Percentiles rank a stretch among this genome's conserved stretches.
phyloP scores from a whole-genome alignment of 2,797 vertebrate species.

The Sebastes trivittatus region DNA sequence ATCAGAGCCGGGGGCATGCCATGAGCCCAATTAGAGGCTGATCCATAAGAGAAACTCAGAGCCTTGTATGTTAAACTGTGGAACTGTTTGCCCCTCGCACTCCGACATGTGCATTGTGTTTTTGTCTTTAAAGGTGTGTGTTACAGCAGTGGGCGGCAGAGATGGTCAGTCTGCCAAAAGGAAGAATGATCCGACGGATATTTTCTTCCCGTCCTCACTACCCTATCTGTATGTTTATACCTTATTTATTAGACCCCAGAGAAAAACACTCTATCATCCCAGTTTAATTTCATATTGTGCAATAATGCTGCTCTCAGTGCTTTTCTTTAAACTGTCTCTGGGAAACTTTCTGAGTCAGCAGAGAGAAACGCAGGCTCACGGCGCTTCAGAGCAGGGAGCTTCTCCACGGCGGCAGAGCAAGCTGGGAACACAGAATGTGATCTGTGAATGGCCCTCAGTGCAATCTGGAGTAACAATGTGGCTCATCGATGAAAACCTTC shows the following conservation, averaged over 20 bases:
- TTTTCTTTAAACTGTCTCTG: conserved; percentile 64
- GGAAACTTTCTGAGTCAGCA: conserved; percentile 74
- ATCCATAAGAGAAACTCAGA: conserved; percentile 62
- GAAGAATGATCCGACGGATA: conserved; percentile 10
- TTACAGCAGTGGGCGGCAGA: conserved; percentile 4
- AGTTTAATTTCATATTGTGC: conserved; percentile 66
- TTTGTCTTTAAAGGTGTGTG: conserved; percentile 25
- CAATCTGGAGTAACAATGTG: conserved; percentile 56
- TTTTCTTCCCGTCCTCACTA: conserved; percentile 23
- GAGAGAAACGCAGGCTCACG: conserved; percentile 41
- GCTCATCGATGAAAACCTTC: conserved; percentile 71
- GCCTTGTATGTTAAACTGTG: conserved; percentile 39
- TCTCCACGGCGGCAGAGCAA: conserved; percentile 46
- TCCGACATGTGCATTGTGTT: not conserved
- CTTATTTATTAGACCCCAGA: conserved; percentile 49
- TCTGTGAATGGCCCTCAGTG: conserved; percentile 62
- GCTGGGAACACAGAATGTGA: conserved; percentile 47
- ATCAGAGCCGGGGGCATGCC: conserved; percentile 71
- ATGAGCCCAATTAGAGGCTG: conserved; percentile 72
- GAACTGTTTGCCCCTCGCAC: conserved; percentile 26
- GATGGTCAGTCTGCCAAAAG: conserved; percentile 12
- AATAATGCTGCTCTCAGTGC: conserved; percentile 62
- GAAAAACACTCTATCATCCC: conserved; percentile 56
- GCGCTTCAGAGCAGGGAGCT: conserved; percentile 27
- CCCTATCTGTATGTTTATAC: conserved; percentile 41